A percentile compares a stretch with the other conserved stretches of the same genome.
Evolutionary conservation across 2,888 invertebrate species (phyloP).

Genomic region (Hipparchia sbordonii): DNA sequence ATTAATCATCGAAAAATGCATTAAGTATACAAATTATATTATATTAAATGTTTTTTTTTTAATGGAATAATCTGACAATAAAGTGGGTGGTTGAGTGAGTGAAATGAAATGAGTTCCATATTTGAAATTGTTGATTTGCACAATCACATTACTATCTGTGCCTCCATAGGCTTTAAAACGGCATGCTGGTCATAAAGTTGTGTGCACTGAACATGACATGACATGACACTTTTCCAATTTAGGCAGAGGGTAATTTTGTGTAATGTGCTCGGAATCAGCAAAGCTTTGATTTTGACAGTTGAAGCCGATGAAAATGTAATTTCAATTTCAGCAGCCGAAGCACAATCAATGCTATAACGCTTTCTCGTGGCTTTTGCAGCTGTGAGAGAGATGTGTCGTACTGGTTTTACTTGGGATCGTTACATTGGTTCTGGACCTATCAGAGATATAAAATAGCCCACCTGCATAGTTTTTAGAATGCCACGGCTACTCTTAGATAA

Average conservation of each 20-base stretch:
- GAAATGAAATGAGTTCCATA: neutral
- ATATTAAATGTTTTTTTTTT: too few relatives aligned
- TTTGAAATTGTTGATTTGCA: neutral
- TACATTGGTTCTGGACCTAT: too few relatives aligned
- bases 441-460: too few relatives aligned
- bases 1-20: too few relatives aligned
- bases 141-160: neutral
- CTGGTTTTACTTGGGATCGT: too few relatives aligned
- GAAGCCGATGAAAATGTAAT: neutral
- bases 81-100: too few relatives aligned
- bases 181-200: neutral
- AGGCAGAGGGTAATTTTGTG: neutral
- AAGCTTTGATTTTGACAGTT: neutral
- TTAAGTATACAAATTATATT: too few relatives aligned
- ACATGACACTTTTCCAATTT: neutral
- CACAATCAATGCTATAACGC: neutral
- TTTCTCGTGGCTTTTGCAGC: too few relatives aligned
- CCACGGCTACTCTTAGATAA: too few relatives aligned
- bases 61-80: neutral
- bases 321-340: neutral
- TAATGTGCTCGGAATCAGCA: neutral
- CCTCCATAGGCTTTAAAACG: neutral
- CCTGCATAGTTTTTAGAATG: too few relatives aligned
- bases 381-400: too few relatives aligned
- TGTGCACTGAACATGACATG: neutral